These are phyloP conservation scores for Rhizoglyphus robini DNA, from an alignment of 1,140 invertebrate species.

Conservation along the genomic window DNA sequence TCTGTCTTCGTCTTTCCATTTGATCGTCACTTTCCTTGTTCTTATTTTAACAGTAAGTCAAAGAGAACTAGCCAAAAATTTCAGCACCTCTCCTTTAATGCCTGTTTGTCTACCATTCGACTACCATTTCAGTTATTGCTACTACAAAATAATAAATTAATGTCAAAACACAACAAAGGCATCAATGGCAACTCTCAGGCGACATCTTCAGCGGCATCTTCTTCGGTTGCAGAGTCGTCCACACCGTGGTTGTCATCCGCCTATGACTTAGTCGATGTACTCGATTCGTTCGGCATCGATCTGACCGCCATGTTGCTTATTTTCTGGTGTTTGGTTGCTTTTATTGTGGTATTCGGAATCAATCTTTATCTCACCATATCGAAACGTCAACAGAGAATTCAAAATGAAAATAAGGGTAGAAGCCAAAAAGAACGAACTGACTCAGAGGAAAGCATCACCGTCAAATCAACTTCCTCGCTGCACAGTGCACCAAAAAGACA, in stretches of 20 bases:
- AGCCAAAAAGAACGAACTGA: background rate
- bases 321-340: background rate
- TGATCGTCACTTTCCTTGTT: background rate
- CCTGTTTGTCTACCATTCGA: too few species aligned
- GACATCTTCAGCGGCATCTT: background rate
- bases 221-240: background rate
- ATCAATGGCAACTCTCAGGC: background rate
- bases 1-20: background rate
- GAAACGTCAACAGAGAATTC: background rate
- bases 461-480: background rate
- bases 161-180: background rate
- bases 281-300: slow-evolving; percentile 1
- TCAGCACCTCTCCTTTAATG: too few species aligned
- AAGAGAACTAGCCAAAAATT: too few species aligned
- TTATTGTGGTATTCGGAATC: background rate
- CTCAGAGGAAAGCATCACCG: background rate
- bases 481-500: background rate
- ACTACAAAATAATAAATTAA: too few species aligned
- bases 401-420: background rate
- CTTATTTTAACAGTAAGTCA: too few species aligned
- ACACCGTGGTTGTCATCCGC: background rate
- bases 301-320: slow-evolving; percentile 1
- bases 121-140: too few species aligned
- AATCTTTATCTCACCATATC: background rate
- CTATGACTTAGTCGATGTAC: background rate